phyloP scores from a whole-genome alignment of 2,113 vertebrate species.

The Nycticryphes semicollaris region DNA sequence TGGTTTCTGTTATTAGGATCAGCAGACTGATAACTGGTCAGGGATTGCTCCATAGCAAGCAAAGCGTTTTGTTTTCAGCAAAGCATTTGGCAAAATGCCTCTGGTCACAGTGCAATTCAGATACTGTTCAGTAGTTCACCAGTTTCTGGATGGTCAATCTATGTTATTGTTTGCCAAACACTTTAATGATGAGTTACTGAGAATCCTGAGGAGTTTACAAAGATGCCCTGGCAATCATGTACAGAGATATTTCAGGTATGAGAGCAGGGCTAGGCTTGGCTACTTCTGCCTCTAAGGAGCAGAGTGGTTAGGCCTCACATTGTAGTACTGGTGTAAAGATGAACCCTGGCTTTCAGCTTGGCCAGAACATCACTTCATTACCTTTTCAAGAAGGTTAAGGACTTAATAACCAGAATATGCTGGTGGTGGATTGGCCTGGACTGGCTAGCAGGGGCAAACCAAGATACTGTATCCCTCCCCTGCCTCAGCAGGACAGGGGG shows the following conservation, averaged over 20 bases:
- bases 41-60: not conserved
- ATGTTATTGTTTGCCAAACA: not conserved
- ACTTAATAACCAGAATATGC: not conserved
- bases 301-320: accelerated
- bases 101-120: not conserved
- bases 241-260: not conserved
- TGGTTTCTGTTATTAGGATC: not conserved
- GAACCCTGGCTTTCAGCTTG: not conserved
- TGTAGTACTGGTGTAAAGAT: not conserved
- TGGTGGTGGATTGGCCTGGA: not conserved
- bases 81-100: not conserved
- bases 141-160: not conserved
- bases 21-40: not conserved
- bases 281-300: not conserved
- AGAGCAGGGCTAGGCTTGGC: not conserved
- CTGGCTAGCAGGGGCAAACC: not conserved
- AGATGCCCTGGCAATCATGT: not conserved
- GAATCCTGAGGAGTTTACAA: not conserved
- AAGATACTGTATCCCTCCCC: not conserved
- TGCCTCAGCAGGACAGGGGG: not conserved
- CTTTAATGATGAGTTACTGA: not conserved
- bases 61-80: not conserved
- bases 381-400: too few relatives aligned
- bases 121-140: not conserved
- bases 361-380: not conserved